Conservation (phyloP, 2,888 invertebrate genomes). For the Adela reaumurella region DNA sequence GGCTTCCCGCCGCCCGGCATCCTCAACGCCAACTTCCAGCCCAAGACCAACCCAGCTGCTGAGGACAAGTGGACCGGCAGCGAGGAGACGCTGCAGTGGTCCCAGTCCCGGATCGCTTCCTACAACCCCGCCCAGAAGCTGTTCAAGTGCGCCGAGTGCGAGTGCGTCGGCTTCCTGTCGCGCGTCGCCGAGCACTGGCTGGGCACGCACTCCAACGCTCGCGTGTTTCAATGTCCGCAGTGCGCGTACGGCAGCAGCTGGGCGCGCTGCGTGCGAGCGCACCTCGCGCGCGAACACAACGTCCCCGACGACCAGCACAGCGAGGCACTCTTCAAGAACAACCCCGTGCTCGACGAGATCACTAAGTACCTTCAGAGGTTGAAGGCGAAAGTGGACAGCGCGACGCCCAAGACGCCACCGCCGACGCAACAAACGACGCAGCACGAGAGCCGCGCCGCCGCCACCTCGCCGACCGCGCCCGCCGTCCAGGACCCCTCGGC, state of each 20-base stretch:
- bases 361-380: slow-evolving; percentile 67
- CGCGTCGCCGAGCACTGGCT: slow-evolving; percentile 76
- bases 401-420: slow-evolving; percentile 8
- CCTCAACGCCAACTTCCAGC: slow-evolving; percentile 56
- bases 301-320: slow-evolving; percentile 60
- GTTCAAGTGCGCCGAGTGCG: slow-evolving; percentile 72
- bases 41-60: slow-evolving; percentile 44
- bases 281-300: slow-evolving; percentile 70
- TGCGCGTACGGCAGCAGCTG: slow-evolving; percentile 74
- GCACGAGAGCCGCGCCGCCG: slow-evolving; percentile 5
- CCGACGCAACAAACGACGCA: slow-evolving; percentile 4
- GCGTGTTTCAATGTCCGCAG: slow-evolving; percentile 61
- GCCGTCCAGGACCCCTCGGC: slow-evolving; percentile 12
- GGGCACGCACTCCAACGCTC: slow-evolving; percentile 66
- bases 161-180: slow-evolving; percentile 70
- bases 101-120: slow-evolving; percentile 75
- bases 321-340: slow-evolving; percentile 64
- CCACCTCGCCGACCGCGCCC: slow-evolving; percentile 9
- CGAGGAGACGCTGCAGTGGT: slow-evolving; percentile 70
- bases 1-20: slow-evolving; percentile 66
- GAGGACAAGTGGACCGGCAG: slow-evolving; percentile 65
- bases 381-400: slow-evolving; percentile 57
- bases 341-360: slow-evolving; percentile 71
- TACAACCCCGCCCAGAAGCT: slow-evolving; percentile 74
- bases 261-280: slow-evolving; percentile 71